Evolutionary conservation across 2,797 vertebrate species (phyloP).

Genomic region (Fratercula arctica): DNA sequence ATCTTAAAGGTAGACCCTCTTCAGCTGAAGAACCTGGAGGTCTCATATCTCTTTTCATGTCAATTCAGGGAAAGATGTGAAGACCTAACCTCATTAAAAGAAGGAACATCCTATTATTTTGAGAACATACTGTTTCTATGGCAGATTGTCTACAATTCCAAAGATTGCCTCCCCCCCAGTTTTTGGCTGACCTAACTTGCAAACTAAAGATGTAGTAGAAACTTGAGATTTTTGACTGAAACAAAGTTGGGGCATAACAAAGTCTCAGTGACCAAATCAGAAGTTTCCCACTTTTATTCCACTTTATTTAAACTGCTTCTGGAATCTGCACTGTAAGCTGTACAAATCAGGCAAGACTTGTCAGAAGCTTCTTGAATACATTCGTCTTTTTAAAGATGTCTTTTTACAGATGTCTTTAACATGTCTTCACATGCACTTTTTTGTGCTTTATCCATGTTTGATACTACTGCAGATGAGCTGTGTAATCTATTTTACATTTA

Average conservation of each 20-base stretch:
- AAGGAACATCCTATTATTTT: background rate
- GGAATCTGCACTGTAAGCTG: background rate
- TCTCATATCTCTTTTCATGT: background rate
- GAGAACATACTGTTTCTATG: background rate
- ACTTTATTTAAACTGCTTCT: background rate
- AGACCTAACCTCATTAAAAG: background rate
- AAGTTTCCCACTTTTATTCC: background rate
- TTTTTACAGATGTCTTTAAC: background rate
- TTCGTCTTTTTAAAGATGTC: background rate
- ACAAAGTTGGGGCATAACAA: background rate
- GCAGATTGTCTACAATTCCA: background rate
- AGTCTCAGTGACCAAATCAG: background rate
- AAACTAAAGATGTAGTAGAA: background rate
- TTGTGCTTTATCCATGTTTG: background rate
- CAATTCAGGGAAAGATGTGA: background rate
- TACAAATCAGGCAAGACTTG: background rate
- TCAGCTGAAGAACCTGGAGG: background rate
- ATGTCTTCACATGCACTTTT: background rate
- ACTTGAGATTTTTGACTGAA: background rate
- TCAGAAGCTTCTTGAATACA: background rate
- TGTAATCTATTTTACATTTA: background rate
- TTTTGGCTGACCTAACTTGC: background rate
- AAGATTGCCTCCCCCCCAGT: background rate
- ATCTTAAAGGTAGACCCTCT: background rate
- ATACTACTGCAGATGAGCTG: background rate